Evolutionary conservation across 2,113 vertebrate species (phyloP).

Genomic region (Corapipo altera): DNA sequence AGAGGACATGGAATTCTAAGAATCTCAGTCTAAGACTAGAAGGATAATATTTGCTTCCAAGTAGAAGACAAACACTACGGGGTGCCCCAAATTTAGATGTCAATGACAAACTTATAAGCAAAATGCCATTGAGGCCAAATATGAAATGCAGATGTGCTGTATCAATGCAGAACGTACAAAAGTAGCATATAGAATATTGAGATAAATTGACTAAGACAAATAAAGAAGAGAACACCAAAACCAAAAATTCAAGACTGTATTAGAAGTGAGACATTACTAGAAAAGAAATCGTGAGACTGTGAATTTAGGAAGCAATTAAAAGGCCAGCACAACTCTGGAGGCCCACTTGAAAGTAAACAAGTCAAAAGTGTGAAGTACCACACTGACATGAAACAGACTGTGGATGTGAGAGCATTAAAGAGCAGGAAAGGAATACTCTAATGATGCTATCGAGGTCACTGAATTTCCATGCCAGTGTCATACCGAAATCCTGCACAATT

Average conservation of each 20-base stretch:
- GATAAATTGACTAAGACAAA: not conserved
- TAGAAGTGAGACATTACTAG: not conserved
- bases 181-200: not conserved
- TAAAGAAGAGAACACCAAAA: not conserved
- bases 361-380: not conserved
- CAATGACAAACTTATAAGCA: not conserved
- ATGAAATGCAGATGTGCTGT: not conserved
- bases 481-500: not conserved
- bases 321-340: not conserved
- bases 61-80: not conserved
- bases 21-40: not conserved
- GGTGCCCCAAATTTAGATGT: rapidly evolving
- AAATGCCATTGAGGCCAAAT: not conserved
- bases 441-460: not conserved
- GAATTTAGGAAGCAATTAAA: not conserved
- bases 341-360: not conserved
- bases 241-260: not conserved
- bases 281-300: not conserved
- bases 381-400: not conserved
- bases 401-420: not conserved
- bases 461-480: not conserved
- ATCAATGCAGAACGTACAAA: not conserved
- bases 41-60: not conserved
- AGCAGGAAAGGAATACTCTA: not conserved
- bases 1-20: not conserved